Evolutionary conservation across 2,113 vertebrate genomes (phyloP).

Genomic region (Ctenomys sociabilis): DNA sequence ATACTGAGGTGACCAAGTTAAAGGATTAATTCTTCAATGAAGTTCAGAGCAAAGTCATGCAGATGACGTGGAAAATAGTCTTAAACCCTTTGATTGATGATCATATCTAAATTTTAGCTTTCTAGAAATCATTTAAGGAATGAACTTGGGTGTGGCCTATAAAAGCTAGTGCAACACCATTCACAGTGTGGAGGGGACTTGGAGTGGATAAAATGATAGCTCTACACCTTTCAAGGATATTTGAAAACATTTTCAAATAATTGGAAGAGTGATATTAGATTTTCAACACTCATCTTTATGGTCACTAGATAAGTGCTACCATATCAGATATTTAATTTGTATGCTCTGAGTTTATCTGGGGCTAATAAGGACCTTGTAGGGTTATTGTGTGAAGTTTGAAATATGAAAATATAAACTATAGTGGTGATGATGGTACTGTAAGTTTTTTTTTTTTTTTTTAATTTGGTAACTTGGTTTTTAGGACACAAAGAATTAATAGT

Average conservation of each 20-base stretch:
- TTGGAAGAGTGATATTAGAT: neutral
- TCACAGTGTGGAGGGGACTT: neutral
- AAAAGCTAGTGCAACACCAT: neutral
- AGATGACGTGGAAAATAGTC: neutral
- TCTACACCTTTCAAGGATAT: neutral
- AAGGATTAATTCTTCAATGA: neutral
- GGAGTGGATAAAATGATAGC: neutral
- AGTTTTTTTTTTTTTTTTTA: neutral
- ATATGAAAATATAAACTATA: conserved; percentile 7
- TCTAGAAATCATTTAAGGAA: neutral
- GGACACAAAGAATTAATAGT: neutral
- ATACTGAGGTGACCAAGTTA: neutral
- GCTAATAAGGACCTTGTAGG: neutral
- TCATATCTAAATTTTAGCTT: neutral
- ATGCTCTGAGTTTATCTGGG: neutral
- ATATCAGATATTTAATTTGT: conserved; percentile 11
- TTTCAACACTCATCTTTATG: neutral
- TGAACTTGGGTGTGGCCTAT: neutral
- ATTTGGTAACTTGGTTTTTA: neutral
- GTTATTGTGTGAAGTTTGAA: conserved; percentile 38
- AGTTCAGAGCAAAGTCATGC: neutral
- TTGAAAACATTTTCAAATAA: conserved; percentile 4
- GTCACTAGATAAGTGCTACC: neutral
- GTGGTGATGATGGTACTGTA: neutral
- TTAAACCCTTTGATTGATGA: neutral